Percentiles rank a stretch among this genome's conserved stretches.
phyloP scores from a whole-genome alignment of 2,797 vertebrate genomes.

The Neostethus bicornis region DNA sequence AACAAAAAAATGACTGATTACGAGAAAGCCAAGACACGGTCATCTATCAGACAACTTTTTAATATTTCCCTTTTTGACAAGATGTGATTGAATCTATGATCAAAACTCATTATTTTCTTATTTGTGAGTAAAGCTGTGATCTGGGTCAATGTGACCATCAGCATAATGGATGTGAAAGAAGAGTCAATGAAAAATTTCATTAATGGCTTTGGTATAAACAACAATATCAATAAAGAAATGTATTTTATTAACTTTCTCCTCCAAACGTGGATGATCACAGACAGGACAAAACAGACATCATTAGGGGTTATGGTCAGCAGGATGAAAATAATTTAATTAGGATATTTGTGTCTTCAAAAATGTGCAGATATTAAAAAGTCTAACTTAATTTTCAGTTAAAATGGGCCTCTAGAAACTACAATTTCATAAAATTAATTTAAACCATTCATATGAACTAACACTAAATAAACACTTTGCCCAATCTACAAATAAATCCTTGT shows the following conservation, averaged over 20 bases:
- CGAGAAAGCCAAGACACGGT: neutral
- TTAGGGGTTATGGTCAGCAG: too few species aligned
- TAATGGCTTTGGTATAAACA: conserved; percentile 13
- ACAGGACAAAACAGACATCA: neutral
- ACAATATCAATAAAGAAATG: neutral
- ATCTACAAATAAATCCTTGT: conserved; percentile 29
- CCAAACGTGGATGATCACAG: neutral
- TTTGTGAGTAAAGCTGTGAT: neutral
- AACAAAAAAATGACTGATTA: neutral
- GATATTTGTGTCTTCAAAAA: neutral
- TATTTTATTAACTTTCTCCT: neutral
- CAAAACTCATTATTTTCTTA: neutral
- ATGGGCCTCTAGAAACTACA: conserved; percentile 6
- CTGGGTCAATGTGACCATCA: neutral
- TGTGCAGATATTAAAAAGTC: neutral
- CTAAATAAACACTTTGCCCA: conserved; percentile 17
- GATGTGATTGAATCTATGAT: neutral
- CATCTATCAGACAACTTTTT: neutral
- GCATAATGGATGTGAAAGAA: neutral
- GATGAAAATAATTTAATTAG: neutral
- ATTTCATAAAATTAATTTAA: conserved; percentile 21
- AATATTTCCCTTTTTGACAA: neutral
- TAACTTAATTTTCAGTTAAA: too few species aligned
- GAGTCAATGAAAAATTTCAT: conserved; percentile 2
- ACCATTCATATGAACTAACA: conserved; percentile 8